A percentile compares a stretch with the other conserved stretches of the same genome.
These are phyloP conservation scores for Lasaia peninsularis DNA, from an alignment of 1,140 invertebrate species.

Conservation along the genomic window DNA sequence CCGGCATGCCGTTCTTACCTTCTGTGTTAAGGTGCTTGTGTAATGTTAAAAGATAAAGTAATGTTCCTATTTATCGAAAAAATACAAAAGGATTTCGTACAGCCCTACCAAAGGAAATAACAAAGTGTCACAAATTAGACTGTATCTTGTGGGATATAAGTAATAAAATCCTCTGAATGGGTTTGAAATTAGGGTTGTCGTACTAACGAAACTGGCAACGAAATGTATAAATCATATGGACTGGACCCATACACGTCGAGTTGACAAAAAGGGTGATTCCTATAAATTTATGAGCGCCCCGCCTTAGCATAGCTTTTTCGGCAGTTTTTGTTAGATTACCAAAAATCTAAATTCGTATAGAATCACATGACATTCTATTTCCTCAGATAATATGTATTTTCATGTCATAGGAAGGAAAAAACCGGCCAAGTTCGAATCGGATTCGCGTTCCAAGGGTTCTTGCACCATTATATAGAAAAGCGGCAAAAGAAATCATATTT, in stretches of 20 bases:
- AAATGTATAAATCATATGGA: conserved; percentile 56
- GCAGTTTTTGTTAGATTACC: conserved; percentile 4
- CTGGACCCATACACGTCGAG: conserved; percentile 58
- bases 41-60: no score
- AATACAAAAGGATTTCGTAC: conserved; percentile 18
- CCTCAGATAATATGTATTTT: background rate
- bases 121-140: background rate
- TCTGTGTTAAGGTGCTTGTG: no score
- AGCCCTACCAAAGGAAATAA: background rate
- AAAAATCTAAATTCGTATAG: background rate
- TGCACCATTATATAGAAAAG: no score
- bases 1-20: no score
- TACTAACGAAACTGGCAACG: conserved; percentile 7
- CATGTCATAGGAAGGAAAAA: background rate
- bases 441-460: no score
- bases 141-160: background rate
- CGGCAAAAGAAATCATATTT: no score
- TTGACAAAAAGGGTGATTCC: conserved; percentile 69
- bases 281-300: conserved; percentile 46
- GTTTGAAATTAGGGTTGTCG: conserved; percentile 7
- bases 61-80: conserved; percentile 20
- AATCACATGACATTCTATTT: background rate
- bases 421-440: no score
- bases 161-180: conserved; percentile 4
- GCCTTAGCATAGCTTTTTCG: conserved; percentile 22